These are phyloP conservation scores for Aeoliscus strigatus DNA, from an alignment of 2,797 vertebrate species.

Conservation along the genomic window DNA sequence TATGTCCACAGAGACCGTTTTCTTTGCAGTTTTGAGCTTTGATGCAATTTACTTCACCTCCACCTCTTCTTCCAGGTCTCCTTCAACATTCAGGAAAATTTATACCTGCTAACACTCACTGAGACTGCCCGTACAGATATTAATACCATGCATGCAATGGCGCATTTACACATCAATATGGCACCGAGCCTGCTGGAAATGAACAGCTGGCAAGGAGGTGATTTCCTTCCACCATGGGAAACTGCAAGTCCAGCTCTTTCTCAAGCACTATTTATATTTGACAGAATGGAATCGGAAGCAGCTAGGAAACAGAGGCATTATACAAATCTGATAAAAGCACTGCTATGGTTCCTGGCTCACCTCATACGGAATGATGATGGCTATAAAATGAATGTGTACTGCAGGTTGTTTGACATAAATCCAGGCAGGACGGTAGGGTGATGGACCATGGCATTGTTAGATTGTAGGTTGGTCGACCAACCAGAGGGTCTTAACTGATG, in stretches of 20 bases:
- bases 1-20: too few species aligned
- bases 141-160: slow-evolving; percentile 18
- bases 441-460: slow-evolving; percentile 10
- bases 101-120: too few species aligned
- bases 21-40: too few species aligned
- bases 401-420: slow-evolving; percentile 39
- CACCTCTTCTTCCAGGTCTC: too few species aligned
- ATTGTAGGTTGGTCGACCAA: slow-evolving; percentile 30
- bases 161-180: slow-evolving; percentile 33
- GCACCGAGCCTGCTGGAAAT: slow-evolving; percentile 33
- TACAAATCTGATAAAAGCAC: slow-evolving; percentile 44
- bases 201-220: slow-evolving; percentile 38
- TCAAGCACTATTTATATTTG: slow-evolving; percentile 39
- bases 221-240: slow-evolving; percentile 39
- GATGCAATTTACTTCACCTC: too few species aligned
- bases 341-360: slow-evolving; percentile 29
- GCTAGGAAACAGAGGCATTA: slow-evolving; percentile 6
- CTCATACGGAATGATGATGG: slow-evolving; percentile 19
- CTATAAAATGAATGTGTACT: slow-evolving; percentile 28
- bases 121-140: slow-evolving; percentile 17
- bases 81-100: too few species aligned
- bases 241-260: slow-evolving; percentile 52
- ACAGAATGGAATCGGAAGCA: slow-evolving; percentile 19
- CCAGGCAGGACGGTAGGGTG: slow-evolving; percentile 20
- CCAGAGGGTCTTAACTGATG: slow-evolving; percentile 46